These are phyloP conservation scores for Sialis lutaria DNA, from an alignment of 2,888 invertebrate genomes.

Conservation along the genomic window DNA sequence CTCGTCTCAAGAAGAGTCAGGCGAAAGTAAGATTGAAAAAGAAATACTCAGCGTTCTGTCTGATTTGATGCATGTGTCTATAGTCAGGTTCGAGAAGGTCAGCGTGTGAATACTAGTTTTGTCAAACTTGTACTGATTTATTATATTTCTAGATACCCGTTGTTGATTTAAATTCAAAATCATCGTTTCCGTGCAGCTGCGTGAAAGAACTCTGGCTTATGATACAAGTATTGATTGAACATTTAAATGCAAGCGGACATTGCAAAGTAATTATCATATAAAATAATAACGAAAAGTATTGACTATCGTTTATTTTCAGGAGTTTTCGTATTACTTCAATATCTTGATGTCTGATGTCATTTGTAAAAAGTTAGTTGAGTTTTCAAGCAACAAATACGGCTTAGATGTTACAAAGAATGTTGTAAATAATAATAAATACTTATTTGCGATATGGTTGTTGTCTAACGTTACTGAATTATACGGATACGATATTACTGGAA, in stretches of 20 bases:
- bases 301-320: slow-evolving; percentile 12
- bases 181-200: slow-evolving; percentile 38
- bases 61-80: slow-evolving; percentile 21
- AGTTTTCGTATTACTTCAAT: slow-evolving; percentile 30
- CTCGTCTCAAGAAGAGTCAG: not conserved
- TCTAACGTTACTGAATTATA: slow-evolving; percentile 27
- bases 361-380: slow-evolving; percentile 11
- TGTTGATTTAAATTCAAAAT: slow-evolving; percentile 25
- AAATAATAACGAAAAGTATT: not conserved
- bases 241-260: slow-evolving; percentile 16
- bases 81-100: slow-evolving; percentile 24
- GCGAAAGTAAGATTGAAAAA: slow-evolving; percentile 4
- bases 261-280: slow-evolving; percentile 8
- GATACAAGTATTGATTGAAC: slow-evolving; percentile 26
- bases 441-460: slow-evolving; percentile 29
- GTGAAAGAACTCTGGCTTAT: slow-evolving; percentile 38
- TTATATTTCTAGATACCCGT: slow-evolving; percentile 20
- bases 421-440: slow-evolving; percentile 1
- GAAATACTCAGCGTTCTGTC: slow-evolving; percentile 16
- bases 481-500: slow-evolving; percentile 22
- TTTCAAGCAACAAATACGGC: not conserved
- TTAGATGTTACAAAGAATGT: not conserved
- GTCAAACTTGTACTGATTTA: slow-evolving; percentile 2
- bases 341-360: slow-evolving; percentile 17
- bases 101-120: not conserved